A percentile compares a stretch with the other conserved stretches of the same genome.
Evolutionary conservation across 1,140 invertebrate genomes (phyloP).

Genomic region (Drosophila tropicalis): DNA sequence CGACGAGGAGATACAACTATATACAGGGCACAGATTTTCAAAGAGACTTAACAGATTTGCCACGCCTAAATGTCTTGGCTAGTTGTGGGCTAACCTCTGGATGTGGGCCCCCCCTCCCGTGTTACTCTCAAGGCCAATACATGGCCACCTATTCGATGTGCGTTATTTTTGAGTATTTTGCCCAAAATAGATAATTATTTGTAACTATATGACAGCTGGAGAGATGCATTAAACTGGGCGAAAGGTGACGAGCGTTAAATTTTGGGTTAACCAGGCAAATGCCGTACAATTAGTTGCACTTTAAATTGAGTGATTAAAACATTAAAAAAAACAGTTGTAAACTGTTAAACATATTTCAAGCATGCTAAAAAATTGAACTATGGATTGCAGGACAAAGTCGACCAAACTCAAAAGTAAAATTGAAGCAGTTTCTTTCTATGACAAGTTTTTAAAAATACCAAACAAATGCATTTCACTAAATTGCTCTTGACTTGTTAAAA

Average conservation of each 20-base stretch:
- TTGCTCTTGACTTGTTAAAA: too few relatives aligned
- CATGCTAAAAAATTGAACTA: too few relatives aligned
- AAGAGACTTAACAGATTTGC: constrained; percentile 43
- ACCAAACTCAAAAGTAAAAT: too few relatives aligned
- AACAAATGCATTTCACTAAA: too few relatives aligned
- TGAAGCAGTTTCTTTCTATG: too few relatives aligned
- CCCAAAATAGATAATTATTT: constrained; percentile 78
- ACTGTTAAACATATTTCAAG: not conserved
- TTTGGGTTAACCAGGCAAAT: constrained; percentile 67
- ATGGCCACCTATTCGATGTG: constrained; percentile 1
- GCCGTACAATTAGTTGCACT: constrained; percentile 48
- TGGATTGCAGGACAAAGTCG: too few relatives aligned
- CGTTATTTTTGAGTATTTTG: constrained; percentile 48
- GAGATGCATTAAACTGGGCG: constrained; percentile 20
- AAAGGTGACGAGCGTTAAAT: constrained; percentile 64
- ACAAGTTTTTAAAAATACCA: too few relatives aligned
- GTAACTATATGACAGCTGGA: constrained; percentile 70
- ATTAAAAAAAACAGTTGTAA: not conserved
- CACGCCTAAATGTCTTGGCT: constrained; percentile 44
- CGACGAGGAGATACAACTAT: constrained; percentile 26
- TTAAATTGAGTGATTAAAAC: constrained; percentile 34
- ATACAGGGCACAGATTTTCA: constrained; percentile 22
- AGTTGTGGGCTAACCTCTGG: constrained; percentile 9
- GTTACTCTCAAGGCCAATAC: not conserved
- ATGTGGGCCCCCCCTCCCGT: not conserved